Conservation (phyloP, 2,888 invertebrate genomes). For the Eumerus sabulonum region DNA sequence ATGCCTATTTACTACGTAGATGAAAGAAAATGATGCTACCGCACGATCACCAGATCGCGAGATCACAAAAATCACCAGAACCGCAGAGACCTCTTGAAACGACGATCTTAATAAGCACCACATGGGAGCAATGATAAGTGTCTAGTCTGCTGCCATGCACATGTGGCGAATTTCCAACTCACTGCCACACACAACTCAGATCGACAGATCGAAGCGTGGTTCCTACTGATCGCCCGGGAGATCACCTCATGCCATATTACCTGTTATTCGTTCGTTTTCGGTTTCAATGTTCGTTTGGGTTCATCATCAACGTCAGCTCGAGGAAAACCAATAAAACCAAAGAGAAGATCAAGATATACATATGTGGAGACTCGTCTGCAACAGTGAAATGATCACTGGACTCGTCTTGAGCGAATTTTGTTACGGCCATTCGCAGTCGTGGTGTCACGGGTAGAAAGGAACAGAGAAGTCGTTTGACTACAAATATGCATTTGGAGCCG, state of each 20-base stretch:
- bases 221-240: conserved; percentile 41
- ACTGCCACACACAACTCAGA: too few relatives aligned
- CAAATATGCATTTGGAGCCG: conserved; percentile 18
- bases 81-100: conserved; percentile 40
- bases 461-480: not conserved
- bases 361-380: conserved; percentile 21
- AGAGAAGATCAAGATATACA: conserved; percentile 26
- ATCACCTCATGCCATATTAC: conserved; percentile 60
- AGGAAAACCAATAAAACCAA: conserved; percentile 27
- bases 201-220: conserved; percentile 17
- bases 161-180: conserved; percentile 25
- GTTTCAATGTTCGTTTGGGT: conserved; percentile 8
- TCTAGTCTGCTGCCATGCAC: too few relatives aligned
- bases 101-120: conserved; percentile 44
- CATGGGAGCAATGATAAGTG: conserved; percentile 14
- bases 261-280: conserved; percentile 11
- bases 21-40: conserved; percentile 61
- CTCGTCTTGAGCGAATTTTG: conserved; percentile 18
- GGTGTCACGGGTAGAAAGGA: too few relatives aligned
- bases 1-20: conserved; percentile 37
- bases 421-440: too few relatives aligned
- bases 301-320: conserved; percentile 49
- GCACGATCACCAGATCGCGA: conserved; percentile 48
- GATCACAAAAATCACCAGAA: conserved; percentile 38
- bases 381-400: conserved; percentile 46